Conservation (phyloP, 2,113 vertebrate species). For the Gymnarchus niloticus region DNA sequence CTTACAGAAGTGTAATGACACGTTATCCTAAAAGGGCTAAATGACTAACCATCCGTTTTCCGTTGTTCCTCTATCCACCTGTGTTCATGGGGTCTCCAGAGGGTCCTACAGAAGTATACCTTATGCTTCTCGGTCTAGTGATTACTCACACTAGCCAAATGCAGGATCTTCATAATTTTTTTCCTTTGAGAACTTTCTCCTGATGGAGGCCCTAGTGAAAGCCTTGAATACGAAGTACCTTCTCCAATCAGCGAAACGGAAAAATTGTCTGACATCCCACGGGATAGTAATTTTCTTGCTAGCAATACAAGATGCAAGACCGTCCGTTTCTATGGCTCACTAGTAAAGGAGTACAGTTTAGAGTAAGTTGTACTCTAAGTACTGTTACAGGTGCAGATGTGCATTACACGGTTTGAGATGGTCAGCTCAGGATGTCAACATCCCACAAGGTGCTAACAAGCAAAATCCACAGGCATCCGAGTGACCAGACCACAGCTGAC, state of each 20-base stretch:
- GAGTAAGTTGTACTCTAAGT: no score
- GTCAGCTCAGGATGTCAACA: neutral
- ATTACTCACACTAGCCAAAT: neutral
- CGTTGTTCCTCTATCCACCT: neutral
- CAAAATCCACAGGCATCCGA: neutral
- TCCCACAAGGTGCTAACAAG: neutral
- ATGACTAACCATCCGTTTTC: constrained; percentile 2
- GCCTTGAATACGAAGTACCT: neutral
- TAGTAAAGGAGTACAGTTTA: neutral
- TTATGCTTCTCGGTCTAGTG: neutral
- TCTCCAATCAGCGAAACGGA: neutral
- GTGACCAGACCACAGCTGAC: neutral
- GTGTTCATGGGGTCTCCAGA: neutral
- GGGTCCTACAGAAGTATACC: neutral
- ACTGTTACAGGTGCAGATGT: neutral
- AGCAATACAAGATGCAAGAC: constrained; percentile 1
- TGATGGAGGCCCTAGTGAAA: neutral
- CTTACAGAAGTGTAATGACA: neutral
- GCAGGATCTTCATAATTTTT: neutral
- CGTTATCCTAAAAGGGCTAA: constrained; percentile 13
- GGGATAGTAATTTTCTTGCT: neutral
- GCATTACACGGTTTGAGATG: neutral
- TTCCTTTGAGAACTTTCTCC: neutral
- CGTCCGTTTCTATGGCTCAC: neutral
- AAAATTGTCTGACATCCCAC: neutral